Base-by-base conservation (phyloP, 2,113 vertebrate species). In the Vicugna pacos region DNA sequence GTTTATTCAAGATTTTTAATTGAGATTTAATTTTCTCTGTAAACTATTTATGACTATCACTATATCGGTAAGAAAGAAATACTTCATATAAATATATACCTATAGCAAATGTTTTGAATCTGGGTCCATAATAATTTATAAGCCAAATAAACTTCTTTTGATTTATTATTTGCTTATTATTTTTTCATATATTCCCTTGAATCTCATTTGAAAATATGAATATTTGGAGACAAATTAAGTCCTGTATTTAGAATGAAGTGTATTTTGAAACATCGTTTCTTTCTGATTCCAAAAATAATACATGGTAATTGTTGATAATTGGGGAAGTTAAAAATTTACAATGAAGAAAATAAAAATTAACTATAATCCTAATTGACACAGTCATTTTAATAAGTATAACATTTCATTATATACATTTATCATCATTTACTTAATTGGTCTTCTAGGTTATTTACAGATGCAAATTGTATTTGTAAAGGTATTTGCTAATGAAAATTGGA, bases 281-380 rank as follows among this genome's bases (percentile, higher is more conserved):
- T 89, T 75, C 30, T 96, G n/a, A 69, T 85, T 50, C 24, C 32
- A 75, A 95, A 94, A 84, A 75, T 65, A 90, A n/a, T 46, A 86
- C 10, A 38, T 42, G 4, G 1, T 89, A 81, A 73, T 54, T 94
- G 12, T 72, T 77, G 5, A 69, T 50, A 93, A 92, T 60, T 89
- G 79, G 14, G 3, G 5, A 79, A 92, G 52, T 93, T 6, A 73
- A 77, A 72, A 76, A 92, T 65, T 72, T 46, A 46, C 3, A 67
- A 38, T 56, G 14, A 91, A 93, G 26, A 90, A 97, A 83, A 79
- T 76, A 50, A 89, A 94, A 86, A 67, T 46, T 32, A 48, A 64
- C 20, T 46, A 5, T 85, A 67, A 76, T 67, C 6, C 24, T 62
- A 88, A 88, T 17, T 50, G 8, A 82, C 14, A 8, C 50, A 83